phyloP scores from a whole-genome alignment of 2,797 vertebrate genomes.

The Anableps anableps region DNA sequence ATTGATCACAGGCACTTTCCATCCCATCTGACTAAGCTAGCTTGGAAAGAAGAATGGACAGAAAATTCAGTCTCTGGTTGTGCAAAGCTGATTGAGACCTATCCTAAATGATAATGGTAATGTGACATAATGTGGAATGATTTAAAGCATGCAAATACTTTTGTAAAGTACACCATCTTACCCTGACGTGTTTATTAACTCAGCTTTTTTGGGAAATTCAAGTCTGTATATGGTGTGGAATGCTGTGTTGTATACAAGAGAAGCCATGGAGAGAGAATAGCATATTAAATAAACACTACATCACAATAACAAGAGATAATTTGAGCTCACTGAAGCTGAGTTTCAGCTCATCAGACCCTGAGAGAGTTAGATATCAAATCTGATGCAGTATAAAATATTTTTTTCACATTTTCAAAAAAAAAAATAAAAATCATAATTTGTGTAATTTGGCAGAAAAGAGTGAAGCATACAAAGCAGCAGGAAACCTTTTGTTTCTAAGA shows the following conservation, averaged over 20 bases:
- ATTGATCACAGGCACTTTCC: too few relatives aligned
- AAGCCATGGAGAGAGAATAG: neutral
- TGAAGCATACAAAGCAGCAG: neutral
- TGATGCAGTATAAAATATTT: neutral
- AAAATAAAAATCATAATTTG: neutral
- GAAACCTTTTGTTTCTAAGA: neutral
- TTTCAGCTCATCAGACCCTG: neutral
- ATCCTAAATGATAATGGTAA: neutral
- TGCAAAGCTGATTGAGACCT: neutral
- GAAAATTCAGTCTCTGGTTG: neutral
- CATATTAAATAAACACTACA: neutral
- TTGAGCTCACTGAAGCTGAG: neutral
- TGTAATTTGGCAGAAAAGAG: neutral
- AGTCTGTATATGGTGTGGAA: constrained; percentile 65
- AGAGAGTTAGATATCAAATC: neutral
- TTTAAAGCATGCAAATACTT: too few relatives aligned
- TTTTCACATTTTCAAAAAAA: neutral
- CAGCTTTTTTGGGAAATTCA: constrained; percentile 25
- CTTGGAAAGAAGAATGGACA: neutral
- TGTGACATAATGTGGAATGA: too few relatives aligned
- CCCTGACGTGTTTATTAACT: neutral
- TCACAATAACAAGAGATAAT: constrained; percentile 5
- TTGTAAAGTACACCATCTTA: too few relatives aligned
- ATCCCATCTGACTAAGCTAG: too few relatives aligned
- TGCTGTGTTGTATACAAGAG: constrained; percentile 46